Evolutionary conservation across 2,888 invertebrate genomes (phyloP), one percentile per base, ranked within the genome.

Genomic region (Xanthia togata): DNA sequence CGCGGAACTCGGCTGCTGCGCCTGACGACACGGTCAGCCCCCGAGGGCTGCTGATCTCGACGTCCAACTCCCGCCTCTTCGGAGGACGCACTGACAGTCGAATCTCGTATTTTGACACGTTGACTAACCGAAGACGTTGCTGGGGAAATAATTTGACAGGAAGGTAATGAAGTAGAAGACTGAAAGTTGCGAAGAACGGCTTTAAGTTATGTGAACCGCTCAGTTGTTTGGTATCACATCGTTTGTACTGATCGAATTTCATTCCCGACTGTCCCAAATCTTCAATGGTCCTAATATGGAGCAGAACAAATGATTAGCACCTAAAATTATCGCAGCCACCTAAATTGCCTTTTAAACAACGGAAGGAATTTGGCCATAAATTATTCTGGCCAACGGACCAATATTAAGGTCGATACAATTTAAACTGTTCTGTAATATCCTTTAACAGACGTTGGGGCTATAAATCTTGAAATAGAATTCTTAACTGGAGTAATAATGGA

Each of bases 1-100:
- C 88, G 68, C 87, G 90, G 41, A 96, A 72, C 50, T 90, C 90
- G 0, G 90, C 89, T 0, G 89, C 90, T 0, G 95, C 91, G 0
- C 96, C 95, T 0, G 95, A 86, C 5, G 94, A 91, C 59, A 95
- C 89, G n/a, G 87, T 81, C 47, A 94, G 91, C 0, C 93, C 93
- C 0, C 93, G 89, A 2, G 91, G 47, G 0, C 92, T 90, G 55
- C 86, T 76, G 41, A 95, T 85, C 80, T 91, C 85, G 55, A 95
- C 83, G 65, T 85, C 81, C 59, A 96, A 85, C 81, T 92, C 93
- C 0, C 76, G 87, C 0, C 92, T 89, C n/a, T 79, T 60, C 0
- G 95, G 95, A 1, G 95, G 95, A 0, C 91, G 92, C 31, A 95
- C 62, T 0, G 95, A 92, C 26, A 95, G 79, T 0, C 93, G 93